Evolutionary conservation across 1,140 invertebrate genomes (phyloP).

Genomic region (Adoxophyes honmai): DNA sequence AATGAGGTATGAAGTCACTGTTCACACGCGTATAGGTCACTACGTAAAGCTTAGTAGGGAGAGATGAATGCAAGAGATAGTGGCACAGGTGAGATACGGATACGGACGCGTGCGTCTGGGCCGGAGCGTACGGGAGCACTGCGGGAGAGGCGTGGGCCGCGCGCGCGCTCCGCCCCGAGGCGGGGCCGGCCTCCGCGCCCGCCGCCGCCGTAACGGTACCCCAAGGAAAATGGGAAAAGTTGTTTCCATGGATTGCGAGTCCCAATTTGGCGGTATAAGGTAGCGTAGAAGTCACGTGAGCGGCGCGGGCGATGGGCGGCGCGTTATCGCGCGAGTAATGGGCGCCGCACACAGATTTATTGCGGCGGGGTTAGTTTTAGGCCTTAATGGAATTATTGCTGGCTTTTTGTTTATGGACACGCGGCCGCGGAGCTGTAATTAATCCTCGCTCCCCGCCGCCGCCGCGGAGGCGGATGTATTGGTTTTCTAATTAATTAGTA

Average conservation of each 20-base stretch:
- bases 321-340: constrained; percentile 27
- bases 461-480: constrained; percentile 13
- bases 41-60: neutral
- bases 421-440: constrained; percentile 21
- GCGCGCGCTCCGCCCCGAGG: constrained; percentile 35
- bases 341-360: constrained; percentile 35
- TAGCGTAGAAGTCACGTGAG: neutral
- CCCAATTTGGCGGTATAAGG: constrained; percentile 14
- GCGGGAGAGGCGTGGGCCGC: constrained; percentile 33
- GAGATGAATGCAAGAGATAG: neutral
- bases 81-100: constrained; percentile 3
- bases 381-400: constrained; percentile 41
- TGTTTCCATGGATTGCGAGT: constrained; percentile 24
- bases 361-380: constrained; percentile 31
- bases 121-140: constrained; percentile 48
- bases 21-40: constrained; percentile 7
- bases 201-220: neutral
- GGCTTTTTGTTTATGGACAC: constrained; percentile 37
- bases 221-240: constrained; percentile 11
- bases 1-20: constrained; percentile 2
- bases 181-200: constrained; percentile 15
- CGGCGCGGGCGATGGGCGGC: constrained; percentile 22
- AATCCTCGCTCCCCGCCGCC: constrained; percentile 20
- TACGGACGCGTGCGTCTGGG: constrained; percentile 23
- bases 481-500: constrained; percentile 28